Percentiles rank a stretch among this genome's conserved stretches.
These are phyloP conservation scores for Eutolmus rufibarbis DNA, from an alignment of 2,888 invertebrate genomes.

Conservation along the genomic window DNA sequence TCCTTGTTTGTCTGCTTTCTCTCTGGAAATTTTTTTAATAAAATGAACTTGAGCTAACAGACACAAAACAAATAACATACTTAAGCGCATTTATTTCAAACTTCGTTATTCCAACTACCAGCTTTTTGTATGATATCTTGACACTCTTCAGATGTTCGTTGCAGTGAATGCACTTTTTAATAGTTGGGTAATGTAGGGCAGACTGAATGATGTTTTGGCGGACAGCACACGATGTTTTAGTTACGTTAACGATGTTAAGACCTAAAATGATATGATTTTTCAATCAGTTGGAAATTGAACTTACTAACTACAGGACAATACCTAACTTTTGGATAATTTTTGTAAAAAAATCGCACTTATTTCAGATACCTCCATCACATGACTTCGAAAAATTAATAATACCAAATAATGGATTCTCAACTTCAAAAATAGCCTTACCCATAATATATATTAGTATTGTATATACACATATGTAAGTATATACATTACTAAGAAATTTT, in stretches of 20 bases:
- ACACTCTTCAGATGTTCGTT: constrained; percentile 53
- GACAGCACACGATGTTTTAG: constrained; percentile 58
- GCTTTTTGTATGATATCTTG: constrained; percentile 56
- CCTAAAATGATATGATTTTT: constrained; percentile 41
- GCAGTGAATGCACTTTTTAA: constrained; percentile 58
- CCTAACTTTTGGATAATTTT: no score
- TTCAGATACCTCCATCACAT: no score
- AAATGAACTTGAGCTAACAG: not conserved
- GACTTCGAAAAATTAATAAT: no score
- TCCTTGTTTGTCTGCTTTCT: not conserved
- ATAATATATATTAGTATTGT: no score
- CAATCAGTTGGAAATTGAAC: no score
- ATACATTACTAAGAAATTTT: no score
- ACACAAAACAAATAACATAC: not conserved
- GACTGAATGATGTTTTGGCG: constrained; percentile 57
- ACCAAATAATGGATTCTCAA: no score
- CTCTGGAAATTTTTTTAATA: not conserved
- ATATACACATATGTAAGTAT: no score
- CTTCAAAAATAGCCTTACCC: no score
- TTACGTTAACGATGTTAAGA: constrained; percentile 49
- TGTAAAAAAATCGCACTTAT: no score
- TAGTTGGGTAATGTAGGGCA: constrained; percentile 52
- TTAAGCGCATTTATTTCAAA: constrained; percentile 51
- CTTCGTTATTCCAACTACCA: constrained; percentile 56
- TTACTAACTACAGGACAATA: no score